Evolutionary conservation across 2,797 vertebrate genomes (phyloP).

Genomic region (Lophotriccus pileatus): DNA sequence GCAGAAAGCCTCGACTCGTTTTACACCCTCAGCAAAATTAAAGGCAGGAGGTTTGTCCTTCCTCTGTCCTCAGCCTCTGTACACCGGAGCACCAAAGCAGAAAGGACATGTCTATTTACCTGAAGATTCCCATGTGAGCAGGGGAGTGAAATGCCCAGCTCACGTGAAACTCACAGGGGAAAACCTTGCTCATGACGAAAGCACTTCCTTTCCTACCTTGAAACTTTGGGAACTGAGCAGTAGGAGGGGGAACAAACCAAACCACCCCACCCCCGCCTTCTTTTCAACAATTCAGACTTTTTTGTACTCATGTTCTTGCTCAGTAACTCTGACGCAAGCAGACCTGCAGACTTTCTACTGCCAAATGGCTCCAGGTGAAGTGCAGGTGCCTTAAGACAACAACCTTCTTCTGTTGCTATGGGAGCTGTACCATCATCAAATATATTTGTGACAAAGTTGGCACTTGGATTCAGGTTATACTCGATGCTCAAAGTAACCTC

Average conservation of each 20-base stretch:
- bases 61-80: background rate
- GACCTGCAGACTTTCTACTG: background rate
- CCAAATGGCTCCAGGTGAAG: background rate
- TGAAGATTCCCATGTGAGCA: background rate
- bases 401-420: background rate
- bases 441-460: background rate
- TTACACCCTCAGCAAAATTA: constrained; percentile 55
- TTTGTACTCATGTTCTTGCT: background rate
- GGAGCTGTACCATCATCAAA: background rate
- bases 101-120: background rate
- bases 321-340: background rate
- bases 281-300: background rate
- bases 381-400: background rate
- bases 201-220: background rate
- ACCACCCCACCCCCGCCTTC: background rate
- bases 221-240: background rate
- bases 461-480: background rate
- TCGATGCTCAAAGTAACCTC: background rate
- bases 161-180: background rate
- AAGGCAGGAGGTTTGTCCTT: constrained; percentile 43
- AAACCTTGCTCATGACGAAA: background rate
- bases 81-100: background rate
- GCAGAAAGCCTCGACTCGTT: background rate
- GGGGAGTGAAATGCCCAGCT: background rate
- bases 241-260: background rate